Percentiles rank a stretch among this genome's conserved stretches.
phyloP scores from a whole-genome alignment of 2,797 vertebrate genomes.

The Gambusia yucatana region DNA sequence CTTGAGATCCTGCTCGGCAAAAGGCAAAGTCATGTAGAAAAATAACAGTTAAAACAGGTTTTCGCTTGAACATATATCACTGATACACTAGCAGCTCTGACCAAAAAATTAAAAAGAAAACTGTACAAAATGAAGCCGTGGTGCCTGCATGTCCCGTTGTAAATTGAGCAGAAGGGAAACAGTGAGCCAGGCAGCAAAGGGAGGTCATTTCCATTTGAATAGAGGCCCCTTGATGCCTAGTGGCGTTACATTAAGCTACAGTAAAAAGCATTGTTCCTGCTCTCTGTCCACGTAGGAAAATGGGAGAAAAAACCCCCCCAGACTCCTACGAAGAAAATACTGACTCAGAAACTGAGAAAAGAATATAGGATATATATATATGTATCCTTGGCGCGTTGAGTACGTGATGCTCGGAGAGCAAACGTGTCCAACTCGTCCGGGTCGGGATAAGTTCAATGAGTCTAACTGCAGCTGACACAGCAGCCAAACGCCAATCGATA shows the following conservation, averaged over 20 bases:
- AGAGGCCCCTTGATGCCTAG: conserved; percentile 61
- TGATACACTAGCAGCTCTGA: conserved; percentile 4
- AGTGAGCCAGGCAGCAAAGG: conserved; percentile 59
- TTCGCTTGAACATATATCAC: conserved; percentile 2
- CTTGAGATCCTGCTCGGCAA: conserved; percentile 1
- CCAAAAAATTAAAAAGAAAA: not conserved
- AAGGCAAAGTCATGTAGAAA: not conserved
- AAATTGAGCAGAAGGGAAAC: conserved; percentile 44
- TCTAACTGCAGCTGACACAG: conserved; percentile 53
- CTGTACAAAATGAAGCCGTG: conserved; percentile 9
- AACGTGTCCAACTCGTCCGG: conserved; percentile 25
- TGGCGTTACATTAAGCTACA: conserved; percentile 76
- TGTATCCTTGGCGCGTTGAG: not conserved
- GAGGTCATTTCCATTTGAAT: conserved; percentile 76
- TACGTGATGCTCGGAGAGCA: conserved; percentile 8
- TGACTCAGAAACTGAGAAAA: conserved; percentile 15
- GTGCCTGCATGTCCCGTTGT: conserved; percentile 39
- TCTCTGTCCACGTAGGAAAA: conserved; percentile 47
- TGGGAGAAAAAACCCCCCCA: not conserved
- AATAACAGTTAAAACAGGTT: not conserved
- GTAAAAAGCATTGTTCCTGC: conserved; percentile 71
- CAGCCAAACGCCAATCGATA: conserved; percentile 53
- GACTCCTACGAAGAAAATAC: conserved; percentile 15
- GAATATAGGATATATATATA: not conserved
- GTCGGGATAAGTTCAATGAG: conserved; percentile 35